Percentiles rank a stretch among this genome's conserved stretches.
These are phyloP conservation scores for Fregata magnificens DNA, from an alignment of 2,113 vertebrate species.

Conservation along the genomic window DNA sequence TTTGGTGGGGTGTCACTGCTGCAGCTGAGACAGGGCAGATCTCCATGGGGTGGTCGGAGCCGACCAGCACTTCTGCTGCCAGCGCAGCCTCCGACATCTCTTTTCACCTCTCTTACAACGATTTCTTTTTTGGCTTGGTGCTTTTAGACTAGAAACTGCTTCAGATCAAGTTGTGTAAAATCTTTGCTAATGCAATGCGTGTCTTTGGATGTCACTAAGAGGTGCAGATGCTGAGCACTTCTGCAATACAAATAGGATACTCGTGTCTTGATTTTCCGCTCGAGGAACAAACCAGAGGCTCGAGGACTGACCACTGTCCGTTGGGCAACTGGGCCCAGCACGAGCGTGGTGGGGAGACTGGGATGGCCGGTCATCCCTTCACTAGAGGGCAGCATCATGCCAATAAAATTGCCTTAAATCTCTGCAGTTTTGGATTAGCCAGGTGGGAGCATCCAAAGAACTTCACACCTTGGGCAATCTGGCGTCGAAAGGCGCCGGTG, in stretches of 20 bases:
- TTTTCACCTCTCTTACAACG: background rate
- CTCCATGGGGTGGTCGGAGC: accelerated
- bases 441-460: background rate
- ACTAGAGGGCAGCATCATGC: constrained; percentile 54
- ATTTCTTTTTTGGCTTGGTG: background rate
- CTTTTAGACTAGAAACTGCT: background rate
- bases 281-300: background rate
- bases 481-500: accelerated
- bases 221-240: accelerated
- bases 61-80: background rate
- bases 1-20: background rate
- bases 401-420: background rate
- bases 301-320: accelerated
- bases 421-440: background rate
- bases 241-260: accelerated
- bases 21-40: background rate
- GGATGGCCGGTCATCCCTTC: background rate
- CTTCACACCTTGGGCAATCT: background rate
- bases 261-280: accelerated
- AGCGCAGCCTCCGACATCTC: accelerated
- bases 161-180: background rate
- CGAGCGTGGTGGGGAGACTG: accelerated
- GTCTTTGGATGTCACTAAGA: background rate
- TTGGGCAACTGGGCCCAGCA: background rate
- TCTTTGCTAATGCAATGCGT: accelerated